Evolutionary conservation across 2,797 vertebrate species (phyloP).

Genomic region (Hirundo rustica): DNA sequence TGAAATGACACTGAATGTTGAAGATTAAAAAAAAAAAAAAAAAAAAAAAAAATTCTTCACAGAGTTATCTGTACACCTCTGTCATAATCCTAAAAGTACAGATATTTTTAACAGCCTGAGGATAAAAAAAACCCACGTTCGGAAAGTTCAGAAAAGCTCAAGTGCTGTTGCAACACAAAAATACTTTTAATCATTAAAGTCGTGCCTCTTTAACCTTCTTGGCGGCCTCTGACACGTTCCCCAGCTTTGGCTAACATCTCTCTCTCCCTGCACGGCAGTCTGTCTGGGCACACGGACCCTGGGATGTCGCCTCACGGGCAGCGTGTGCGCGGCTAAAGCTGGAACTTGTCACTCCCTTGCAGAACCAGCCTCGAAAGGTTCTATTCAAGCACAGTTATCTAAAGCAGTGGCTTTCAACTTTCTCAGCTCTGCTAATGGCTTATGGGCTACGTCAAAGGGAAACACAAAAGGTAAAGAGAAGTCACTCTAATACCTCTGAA

Average conservation of each 20-base stretch:
- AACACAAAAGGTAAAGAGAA: slow-evolving; percentile 3
- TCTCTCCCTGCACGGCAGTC: not conserved
- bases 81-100: slow-evolving; percentile 37
- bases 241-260: not conserved
- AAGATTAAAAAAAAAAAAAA: not conserved
- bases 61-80: slow-evolving; percentile 55
- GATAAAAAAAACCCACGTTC: slow-evolving; percentile 50
- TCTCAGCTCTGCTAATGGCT: not conserved
- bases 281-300: not conserved
- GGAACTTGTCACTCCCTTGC: not conserved
- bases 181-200: slow-evolving; percentile 43
- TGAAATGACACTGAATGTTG: slow-evolving; percentile 42
- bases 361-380: not conserved
- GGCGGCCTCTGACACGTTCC: not conserved
- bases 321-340: fast-evolving
- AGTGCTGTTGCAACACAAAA: slow-evolving; percentile 3
- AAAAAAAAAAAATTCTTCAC: not conserved
- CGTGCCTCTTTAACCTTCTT: slow-evolving; percentile 25
- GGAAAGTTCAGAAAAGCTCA: slow-evolving; percentile 43
- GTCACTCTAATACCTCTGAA: not conserved
- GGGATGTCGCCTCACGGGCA: not conserved
- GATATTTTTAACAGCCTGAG: slow-evolving; percentile 45
- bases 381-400: not conserved
- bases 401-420: not conserved
- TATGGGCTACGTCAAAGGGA: not conserved